Evolutionary conservation across 2,888 invertebrate species (phyloP), one percentile per base, ranked within the genome.

Genomic region (Gisinianus flammeolus): DNA sequence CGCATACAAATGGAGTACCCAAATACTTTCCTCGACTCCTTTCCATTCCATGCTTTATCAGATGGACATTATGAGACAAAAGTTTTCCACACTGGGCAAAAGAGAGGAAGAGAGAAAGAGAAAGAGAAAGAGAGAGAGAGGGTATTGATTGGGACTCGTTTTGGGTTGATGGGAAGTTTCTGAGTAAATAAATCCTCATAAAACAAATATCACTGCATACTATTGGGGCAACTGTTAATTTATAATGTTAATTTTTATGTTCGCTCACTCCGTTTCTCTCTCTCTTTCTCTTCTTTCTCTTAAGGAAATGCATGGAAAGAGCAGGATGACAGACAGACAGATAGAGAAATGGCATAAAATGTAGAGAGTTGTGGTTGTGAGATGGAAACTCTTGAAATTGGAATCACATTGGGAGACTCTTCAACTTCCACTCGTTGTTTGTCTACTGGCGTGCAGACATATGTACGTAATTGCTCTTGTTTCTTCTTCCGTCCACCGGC

Each of bases 41-140:
- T 12, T 35, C 35, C 12, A 5, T 35, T 12, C 12, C 35, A 35
- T 12, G 5, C 35, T 35, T 12, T 35, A 5, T 35, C 35, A 8
- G 6, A 5, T 8, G 35, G 5, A 35, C 35, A 35, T 35, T 35
- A 5, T 35, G 6, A 35, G 6, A 35, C 35, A 35, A 12, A 5
- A 12, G 19, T 44, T 44, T 16, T 44, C 44, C 44, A 44, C 19
- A 16, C 19, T 44, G 19, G 16, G 44, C 64, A 26, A 16, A 28
- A 26, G 54, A 52, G 70, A 70, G 69, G 35, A 62, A 19, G 62
- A 62, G 58, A 58, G 10, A 19, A 52, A 58, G 58, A 58, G 24
- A 58, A 58, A 58, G 58, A 58, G 62, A 62, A 22, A 62, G 26
- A 62, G 12, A 62, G 26, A 62, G 62, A 62, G 62, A 62, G 52